A percentile compares a stretch with the other conserved stretches of the same genome.
Evolutionary conservation across 1,140 invertebrate species (phyloP).

Genomic region (Bombus vancouverensis): DNA sequence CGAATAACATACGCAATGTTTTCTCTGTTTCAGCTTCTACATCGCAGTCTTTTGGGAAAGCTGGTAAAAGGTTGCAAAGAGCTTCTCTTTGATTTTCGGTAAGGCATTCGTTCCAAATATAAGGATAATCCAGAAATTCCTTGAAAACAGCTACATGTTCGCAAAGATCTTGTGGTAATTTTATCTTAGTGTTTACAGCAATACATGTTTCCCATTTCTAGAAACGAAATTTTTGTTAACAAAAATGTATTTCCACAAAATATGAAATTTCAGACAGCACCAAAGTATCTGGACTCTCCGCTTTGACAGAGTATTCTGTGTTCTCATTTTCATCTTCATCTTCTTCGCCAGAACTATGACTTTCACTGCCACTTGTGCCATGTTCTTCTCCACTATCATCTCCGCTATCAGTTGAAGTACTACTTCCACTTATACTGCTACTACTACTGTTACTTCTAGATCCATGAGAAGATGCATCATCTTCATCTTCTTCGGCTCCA

Average conservation of each 20-base stretch:
- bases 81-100: constrained; percentile 82
- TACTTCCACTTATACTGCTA: constrained; percentile 76
- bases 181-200: constrained; percentile 78
- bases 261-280: constrained; percentile 43
- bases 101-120: constrained; percentile 82
- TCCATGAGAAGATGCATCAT: constrained; percentile 77
- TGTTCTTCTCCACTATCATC: constrained; percentile 76
- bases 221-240: constrained; percentile 42
- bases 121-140: constrained; percentile 83
- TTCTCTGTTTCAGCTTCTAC: constrained; percentile 84
- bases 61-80: constrained; percentile 82
- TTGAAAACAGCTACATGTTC: constrained; percentile 84
- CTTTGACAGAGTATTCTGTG: constrained; percentile 65
- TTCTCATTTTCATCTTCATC: constrained; percentile 74
- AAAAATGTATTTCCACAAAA: constrained; percentile 6
- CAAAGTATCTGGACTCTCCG: constrained; percentile 62
- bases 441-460: constrained; percentile 78
- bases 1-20: constrained; percentile 85
- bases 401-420: constrained; percentile 76
- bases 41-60: constrained; percentile 84
- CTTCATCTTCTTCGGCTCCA: constrained; percentile 80
- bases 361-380: constrained; percentile 71
- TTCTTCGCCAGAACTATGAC: constrained; percentile 73
- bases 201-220: constrained; percentile 81
- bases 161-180: constrained; percentile 83